A percentile compares a stretch with the other conserved stretches of the same genome.
Conservation (phyloP, 2,113 vertebrate species). For the Kryptolebias marmoratus region DNA sequence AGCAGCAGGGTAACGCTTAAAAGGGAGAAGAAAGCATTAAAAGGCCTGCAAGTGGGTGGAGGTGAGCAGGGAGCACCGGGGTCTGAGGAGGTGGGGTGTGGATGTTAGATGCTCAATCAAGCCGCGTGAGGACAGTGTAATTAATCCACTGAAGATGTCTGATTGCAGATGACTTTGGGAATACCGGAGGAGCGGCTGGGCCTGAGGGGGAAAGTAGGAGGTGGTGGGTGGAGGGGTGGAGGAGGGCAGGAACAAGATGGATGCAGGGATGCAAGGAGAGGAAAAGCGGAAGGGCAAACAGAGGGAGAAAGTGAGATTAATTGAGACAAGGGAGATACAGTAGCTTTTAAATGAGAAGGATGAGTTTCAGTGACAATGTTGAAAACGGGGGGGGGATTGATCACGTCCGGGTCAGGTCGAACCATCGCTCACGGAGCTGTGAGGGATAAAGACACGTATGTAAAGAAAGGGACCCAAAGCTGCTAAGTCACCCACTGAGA, state of each 20-base stretch:
- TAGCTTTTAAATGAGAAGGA: slow-evolving; percentile 78
- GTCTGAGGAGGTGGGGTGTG: slow-evolving; percentile 62
- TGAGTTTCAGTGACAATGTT: slow-evolving; percentile 67
- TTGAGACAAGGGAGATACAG: slow-evolving; percentile 72
- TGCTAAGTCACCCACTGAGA: slow-evolving; percentile 36
- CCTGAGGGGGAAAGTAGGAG: slow-evolving; percentile 28
- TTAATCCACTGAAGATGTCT: slow-evolving; percentile 84
- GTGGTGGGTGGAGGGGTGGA: background rate
- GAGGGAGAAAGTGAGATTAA: slow-evolving; percentile 69
- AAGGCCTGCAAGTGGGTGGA: slow-evolving; percentile 57
- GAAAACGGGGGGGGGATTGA: slow-evolving; percentile 19
- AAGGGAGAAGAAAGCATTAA: slow-evolving; percentile 34
- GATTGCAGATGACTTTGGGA: slow-evolving; percentile 85
- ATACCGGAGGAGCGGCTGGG: slow-evolving; percentile 62
- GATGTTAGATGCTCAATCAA: slow-evolving; percentile 78
- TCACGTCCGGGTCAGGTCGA: slow-evolving; percentile 52
- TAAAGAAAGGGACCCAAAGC: slow-evolving; percentile 40
- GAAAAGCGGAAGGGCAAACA: slow-evolving; percentile 69
- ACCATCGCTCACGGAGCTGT: slow-evolving; percentile 56
- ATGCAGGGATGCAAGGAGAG: slow-evolving; percentile 65
- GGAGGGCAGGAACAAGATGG: slow-evolving; percentile 67
- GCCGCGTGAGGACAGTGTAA: slow-evolving; percentile 78
- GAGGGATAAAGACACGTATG: slow-evolving; percentile 56
- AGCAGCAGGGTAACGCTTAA: slow-evolving; percentile 25
- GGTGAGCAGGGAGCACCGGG: slow-evolving; percentile 50